A percentile compares a stretch with the other conserved stretches of the same genome.
These are phyloP conservation scores for Gobio occitaniae DNA, from an alignment of 2,797 vertebrate genomes.

Conservation along the genomic window DNA sequence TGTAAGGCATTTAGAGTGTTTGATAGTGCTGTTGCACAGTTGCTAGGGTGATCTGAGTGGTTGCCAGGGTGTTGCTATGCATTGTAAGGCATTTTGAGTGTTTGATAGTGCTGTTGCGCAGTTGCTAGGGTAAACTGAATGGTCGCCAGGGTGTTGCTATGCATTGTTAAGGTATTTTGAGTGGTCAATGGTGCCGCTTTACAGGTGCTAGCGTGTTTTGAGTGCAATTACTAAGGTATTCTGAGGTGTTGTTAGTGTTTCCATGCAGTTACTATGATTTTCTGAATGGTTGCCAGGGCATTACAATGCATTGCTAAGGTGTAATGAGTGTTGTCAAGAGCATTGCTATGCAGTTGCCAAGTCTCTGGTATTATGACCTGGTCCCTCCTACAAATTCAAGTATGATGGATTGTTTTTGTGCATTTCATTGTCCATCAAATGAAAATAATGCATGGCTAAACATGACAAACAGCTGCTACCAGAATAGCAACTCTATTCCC, in stretches of 20 bases:
- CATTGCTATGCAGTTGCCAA: not conserved
- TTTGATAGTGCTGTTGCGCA: too few relatives aligned
- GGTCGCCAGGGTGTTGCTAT: not conserved
- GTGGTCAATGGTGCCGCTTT: too few relatives aligned
- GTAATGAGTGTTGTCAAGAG: not conserved
- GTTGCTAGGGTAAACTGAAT: too few relatives aligned
- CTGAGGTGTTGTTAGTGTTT: not conserved
- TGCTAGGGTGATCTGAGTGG: not conserved
- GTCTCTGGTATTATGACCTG: not conserved
- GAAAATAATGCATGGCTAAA: not conserved
- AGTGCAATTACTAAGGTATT: not conserved
- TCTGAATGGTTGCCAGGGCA: not conserved
- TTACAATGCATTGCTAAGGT: not conserved
- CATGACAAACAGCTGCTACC: constrained; percentile 18
- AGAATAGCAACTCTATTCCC: not conserved
- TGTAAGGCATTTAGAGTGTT: not conserved
- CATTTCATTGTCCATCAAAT: not conserved
- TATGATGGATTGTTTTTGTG: not conserved
- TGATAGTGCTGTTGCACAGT: not conserved
- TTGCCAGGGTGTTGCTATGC: not conserved
- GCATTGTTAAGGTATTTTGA: not conserved
- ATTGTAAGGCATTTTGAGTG: not conserved
- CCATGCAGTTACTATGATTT: not conserved
- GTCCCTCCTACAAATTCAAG: too few relatives aligned
- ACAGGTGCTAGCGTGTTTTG: too few relatives aligned